Base-by-base conservation (phyloP, 2,888 invertebrate species). In the Volucella inflata region DNA sequence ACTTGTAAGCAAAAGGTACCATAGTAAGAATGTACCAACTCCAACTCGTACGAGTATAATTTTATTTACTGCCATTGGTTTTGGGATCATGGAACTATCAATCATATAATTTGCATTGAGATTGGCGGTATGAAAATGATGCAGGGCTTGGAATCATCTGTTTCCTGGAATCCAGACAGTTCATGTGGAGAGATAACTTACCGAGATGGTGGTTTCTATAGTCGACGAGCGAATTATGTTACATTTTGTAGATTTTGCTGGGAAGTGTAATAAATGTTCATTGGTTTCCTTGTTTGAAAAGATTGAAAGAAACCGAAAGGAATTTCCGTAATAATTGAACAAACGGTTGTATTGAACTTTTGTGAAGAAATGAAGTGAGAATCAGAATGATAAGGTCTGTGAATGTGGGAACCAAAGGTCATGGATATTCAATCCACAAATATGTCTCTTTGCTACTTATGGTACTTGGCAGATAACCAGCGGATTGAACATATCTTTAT, bases 31-130 rank as follows among this genome's bases (percentile, higher is more conserved):
- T 30, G 30, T 30, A 30, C 6, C 4, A 6, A 30, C 30, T 30
- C 6, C 4, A 6, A 30, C 30, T 30, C 30, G 30, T 30, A 30
- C 30, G 30, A 30, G 30, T 6, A 6, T 72, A 60, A 72, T 83
- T 67, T 68, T 53, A 60, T 59, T 53, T 48, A 40, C 46, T 17
- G 71, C 44, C 55, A 12, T 44, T 72, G 82, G 60, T 78, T 78
- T 67, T 67, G 48, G 55, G 78, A 82, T 83, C 78, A 83, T 60
- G 72, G 44, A 83, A 78, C 82, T 83, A 78, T 83, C 78, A 83
- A 77, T 78, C 72, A 72, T 72, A 42, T 75, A 62, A 72, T 78
- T 78, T 78, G 77, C 77, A 78, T 77, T 30, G 21, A 72, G 53
- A 51, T 50, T 50, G 68, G 64, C 64, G 30, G 30, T 77, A 59